These are phyloP conservation scores for Dipodomys ordii DNA, from an alignment of 2,113 vertebrate species.

Conservation along the genomic window DNA sequence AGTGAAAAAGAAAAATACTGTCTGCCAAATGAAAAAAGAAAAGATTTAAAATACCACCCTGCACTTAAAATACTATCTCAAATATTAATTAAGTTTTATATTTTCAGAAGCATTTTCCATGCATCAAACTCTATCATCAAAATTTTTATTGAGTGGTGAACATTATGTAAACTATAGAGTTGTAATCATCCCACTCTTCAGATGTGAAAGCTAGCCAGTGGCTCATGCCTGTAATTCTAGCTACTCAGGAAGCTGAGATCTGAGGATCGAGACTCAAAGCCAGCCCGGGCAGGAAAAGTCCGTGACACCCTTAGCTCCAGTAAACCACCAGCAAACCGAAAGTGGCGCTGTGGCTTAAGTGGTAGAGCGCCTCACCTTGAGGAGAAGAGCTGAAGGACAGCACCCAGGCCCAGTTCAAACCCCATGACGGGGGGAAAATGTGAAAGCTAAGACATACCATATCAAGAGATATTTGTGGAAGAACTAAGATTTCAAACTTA, in stretches of 20 bases:
- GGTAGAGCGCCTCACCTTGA: too few species aligned
- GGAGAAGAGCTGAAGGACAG: too few species aligned
- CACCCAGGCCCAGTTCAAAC: too few species aligned
- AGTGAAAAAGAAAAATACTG: not conserved
- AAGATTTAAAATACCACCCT: not conserved
- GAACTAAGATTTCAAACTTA: not conserved
- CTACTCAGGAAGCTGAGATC: too few species aligned
- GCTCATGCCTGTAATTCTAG: too few species aligned
- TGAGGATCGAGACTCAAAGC: too few species aligned
- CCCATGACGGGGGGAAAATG: not conserved
- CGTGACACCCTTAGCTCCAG: too few species aligned
- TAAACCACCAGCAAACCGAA: too few species aligned
- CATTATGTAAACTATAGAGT: not conserved
- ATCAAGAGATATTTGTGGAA: not conserved
- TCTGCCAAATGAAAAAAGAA: not conserved
- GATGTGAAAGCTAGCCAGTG: not conserved
- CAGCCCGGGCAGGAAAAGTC: too few species aligned
- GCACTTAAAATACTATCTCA: not conserved
- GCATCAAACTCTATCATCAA: slow-evolving; percentile 9
- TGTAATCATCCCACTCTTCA: not conserved
- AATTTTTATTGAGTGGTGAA: not conserved
- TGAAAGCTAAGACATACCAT: not conserved
- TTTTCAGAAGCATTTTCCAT: slow-evolving; percentile 24
- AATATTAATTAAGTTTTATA: slow-evolving; percentile 28
- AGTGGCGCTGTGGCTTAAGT: too few species aligned